Conservation (phyloP, 2,113 vertebrate species). For the Gila orcuttii region DNA sequence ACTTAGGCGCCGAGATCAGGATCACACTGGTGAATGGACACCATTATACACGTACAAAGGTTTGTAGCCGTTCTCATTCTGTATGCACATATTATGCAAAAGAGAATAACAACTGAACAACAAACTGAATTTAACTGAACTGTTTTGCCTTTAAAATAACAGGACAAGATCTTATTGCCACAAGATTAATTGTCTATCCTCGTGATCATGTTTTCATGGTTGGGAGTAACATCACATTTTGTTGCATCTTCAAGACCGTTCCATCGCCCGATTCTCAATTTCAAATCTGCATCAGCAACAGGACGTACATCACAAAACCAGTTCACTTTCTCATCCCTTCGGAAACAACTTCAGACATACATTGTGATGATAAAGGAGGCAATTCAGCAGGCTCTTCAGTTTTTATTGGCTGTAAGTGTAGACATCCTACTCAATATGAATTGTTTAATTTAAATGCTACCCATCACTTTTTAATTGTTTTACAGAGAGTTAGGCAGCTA, state of each 20-base stretch:
- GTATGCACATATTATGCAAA: slow-evolving; percentile 12
- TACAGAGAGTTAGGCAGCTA: background rate
- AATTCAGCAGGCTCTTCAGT: fast-evolving
- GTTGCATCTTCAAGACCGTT: slow-evolving; percentile 61
- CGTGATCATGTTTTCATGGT: slow-evolving; percentile 37
- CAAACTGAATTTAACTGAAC: background rate
- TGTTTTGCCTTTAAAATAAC: slow-evolving; percentile 23
- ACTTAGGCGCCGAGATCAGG: slow-evolving; percentile 51
- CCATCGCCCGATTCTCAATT: background rate
- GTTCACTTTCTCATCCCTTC: fast-evolving
- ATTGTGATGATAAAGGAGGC: background rate
- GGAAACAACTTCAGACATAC: fast-evolving
- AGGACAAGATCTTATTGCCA: slow-evolving; percentile 58
- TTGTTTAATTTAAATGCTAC: background rate
- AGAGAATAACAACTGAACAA: background rate
- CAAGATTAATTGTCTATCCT: slow-evolving; percentile 44
- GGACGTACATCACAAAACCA: slow-evolving; percentile 25
- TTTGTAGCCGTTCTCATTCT: slow-evolving; percentile 28
- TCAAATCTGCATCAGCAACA: slow-evolving; percentile 27
- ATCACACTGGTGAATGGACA: slow-evolving; percentile 52
- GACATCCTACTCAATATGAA: background rate
- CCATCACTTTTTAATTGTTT: background rate
- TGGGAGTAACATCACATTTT: slow-evolving; percentile 63
- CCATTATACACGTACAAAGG: slow-evolving; percentile 41
- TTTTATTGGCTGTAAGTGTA: slow-evolving; percentile 49